Percentiles rank a stretch among this genome's conserved stretches.
Evolutionary conservation across 1,140 invertebrate genomes (phyloP).

Genomic region (Thaumetopoea pityocampa): DNA sequence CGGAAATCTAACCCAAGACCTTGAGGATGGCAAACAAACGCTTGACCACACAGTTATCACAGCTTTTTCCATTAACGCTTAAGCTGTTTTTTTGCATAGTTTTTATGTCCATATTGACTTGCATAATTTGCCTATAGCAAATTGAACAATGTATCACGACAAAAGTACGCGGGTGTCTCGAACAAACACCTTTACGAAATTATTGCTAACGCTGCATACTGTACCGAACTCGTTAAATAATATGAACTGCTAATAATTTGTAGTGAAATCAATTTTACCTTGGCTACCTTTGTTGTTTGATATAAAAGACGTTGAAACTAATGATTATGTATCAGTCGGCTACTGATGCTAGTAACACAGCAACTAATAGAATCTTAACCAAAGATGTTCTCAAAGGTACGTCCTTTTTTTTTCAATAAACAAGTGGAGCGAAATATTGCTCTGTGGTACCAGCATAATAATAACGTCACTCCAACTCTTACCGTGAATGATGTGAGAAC

Average conservation of each 20-base stretch:
- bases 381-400: constrained; percentile 45
- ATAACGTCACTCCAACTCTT: too few species aligned
- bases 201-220: constrained; percentile 26
- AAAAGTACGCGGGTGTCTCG: constrained; percentile 16
- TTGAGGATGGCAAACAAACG: too few species aligned
- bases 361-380: constrained; percentile 13
- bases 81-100: constrained; percentile 17
- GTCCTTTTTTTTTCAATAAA: not conserved
- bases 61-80: constrained; percentile 9
- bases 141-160: constrained; percentile 28
- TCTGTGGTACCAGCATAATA: too few species aligned
- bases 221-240: constrained; percentile 28
- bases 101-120: constrained; percentile 29
- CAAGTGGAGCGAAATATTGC: constrained; percentile 8
- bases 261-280: constrained; percentile 41
- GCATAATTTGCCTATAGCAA: constrained; percentile 21
- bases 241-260: constrained; percentile 26
- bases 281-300: constrained; percentile 22
- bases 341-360: constrained; percentile 17
- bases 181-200: constrained; percentile 28
- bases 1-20: too few species aligned
- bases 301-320: constrained; percentile 34
- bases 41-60: too few species aligned
- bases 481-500: too few species aligned
- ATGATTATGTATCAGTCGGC: constrained; percentile 25